Percentiles rank a stretch among this genome's conserved stretches.
Conservation (phyloP, 2,888 invertebrate species). For the Nebria brevicollis region DNA sequence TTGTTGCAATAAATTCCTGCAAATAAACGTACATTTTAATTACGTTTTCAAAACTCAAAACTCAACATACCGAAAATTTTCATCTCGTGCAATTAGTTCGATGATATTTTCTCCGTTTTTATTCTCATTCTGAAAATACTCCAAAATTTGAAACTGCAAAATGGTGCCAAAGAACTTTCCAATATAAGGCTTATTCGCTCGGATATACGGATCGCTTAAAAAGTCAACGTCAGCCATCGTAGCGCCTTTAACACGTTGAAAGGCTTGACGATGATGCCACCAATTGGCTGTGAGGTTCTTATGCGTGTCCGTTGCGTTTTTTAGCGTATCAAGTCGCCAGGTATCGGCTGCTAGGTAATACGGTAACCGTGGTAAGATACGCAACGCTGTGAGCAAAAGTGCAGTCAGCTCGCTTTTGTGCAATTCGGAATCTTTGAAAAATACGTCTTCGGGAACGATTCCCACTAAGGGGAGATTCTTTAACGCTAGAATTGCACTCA, state of each 20-base stretch:
- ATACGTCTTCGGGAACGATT: slow-evolving; percentile 63
- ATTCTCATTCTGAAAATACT: slow-evolving; percentile 54
- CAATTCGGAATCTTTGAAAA: slow-evolving; percentile 60
- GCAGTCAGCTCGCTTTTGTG: slow-evolving; percentile 63
- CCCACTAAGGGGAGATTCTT: slow-evolving; percentile 65
- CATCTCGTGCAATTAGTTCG: slow-evolving; percentile 49
- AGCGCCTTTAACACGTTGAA: slow-evolving; percentile 61
- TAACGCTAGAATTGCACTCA: slow-evolving; percentile 66
- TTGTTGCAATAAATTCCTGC: slow-evolving; percentile 59
- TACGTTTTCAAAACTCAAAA: too few relatives aligned
- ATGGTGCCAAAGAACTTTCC: slow-evolving; percentile 69
- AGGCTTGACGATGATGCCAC: slow-evolving; percentile 53
- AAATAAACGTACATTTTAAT: slow-evolving; percentile 38
- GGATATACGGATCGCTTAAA: slow-evolving; percentile 65
- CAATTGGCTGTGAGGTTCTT: slow-evolving; percentile 47
- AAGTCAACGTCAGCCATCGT: slow-evolving; percentile 65
- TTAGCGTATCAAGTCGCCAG: slow-evolving; percentile 66
- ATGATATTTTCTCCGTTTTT: slow-evolving; percentile 46
- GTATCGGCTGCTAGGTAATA: slow-evolving; percentile 68
- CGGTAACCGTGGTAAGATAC: slow-evolving; percentile 68
- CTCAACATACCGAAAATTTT: slow-evolving; percentile 49
- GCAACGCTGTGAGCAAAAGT: slow-evolving; percentile 66
- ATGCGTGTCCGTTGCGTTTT: slow-evolving; percentile 58
- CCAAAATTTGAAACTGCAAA: slow-evolving; percentile 69
- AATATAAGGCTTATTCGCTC: slow-evolving; percentile 68